A percentile compares a stretch with the other conserved stretches of the same genome.
These are phyloP conservation scores for Vidua chalybeata DNA, from an alignment of 2,113 vertebrate species.

Conservation along the genomic window DNA sequence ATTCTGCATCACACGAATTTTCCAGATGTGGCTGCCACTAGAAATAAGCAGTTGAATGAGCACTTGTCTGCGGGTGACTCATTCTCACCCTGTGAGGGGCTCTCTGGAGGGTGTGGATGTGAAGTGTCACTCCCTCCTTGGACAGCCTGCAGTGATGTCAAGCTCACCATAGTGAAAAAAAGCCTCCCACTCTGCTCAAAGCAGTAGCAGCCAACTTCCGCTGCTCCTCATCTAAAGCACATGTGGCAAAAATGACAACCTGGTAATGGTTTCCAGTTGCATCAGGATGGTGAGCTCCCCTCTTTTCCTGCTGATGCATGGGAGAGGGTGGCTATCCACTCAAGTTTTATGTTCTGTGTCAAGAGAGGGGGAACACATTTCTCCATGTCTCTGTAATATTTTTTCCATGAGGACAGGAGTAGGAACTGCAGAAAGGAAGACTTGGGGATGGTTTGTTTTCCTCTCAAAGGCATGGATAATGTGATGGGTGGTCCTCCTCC, in stretches of 20 bases:
- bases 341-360: neutral
- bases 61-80: neutral
- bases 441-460: neutral
- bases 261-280: neutral
- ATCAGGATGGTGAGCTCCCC: neutral
- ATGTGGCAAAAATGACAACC: neutral
- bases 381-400: neutral
- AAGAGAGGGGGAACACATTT: neutral
- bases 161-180: neutral
- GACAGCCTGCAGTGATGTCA: neutral
- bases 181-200: neutral
- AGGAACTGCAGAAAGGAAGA: neutral
- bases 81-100: neutral
- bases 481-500: neutral
- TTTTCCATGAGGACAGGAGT: neutral
- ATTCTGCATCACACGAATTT: neutral
- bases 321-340: neutral
- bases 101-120: neutral
- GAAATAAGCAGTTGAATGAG: neutral
- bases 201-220: neutral
- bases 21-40: conserved; percentile 5
- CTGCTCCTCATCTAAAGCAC: neutral
- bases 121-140: neutral
- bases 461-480: neutral
- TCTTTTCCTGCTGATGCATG: neutral